Evolutionary conservation across 1,140 invertebrate species (phyloP).

Genomic region (Diprion similis): DNA sequence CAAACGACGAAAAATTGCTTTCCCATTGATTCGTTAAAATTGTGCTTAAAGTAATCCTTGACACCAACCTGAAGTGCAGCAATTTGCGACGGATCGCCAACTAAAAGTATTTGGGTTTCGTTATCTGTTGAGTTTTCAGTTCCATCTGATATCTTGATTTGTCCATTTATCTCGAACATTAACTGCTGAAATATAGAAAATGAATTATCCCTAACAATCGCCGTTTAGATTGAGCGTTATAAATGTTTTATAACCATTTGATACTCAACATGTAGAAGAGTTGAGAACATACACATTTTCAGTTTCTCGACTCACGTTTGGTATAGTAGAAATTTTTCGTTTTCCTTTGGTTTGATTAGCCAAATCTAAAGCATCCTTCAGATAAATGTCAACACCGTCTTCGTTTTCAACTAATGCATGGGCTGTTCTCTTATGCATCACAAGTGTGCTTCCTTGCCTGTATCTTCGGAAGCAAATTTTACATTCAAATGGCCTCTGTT

Average conservation of each 20-base stretch:
- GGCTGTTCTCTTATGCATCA: constrained; percentile 66
- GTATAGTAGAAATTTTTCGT: constrained; percentile 25
- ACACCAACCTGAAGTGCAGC: constrained; percentile 46
- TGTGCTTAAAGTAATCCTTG: constrained; percentile 12
- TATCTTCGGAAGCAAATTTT: constrained; percentile 67
- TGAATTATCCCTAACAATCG: not conserved
- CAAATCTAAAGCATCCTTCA: constrained; percentile 37
- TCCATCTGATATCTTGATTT: constrained; percentile 39
- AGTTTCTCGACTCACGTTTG: constrained; percentile 26
- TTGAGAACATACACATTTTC: not conserved
- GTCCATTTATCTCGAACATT: constrained; percentile 34
- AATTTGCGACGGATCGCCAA: constrained; percentile 50
- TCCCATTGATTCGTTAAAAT: constrained; percentile 8
- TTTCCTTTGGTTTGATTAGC: constrained; percentile 32
- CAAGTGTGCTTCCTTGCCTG: constrained; percentile 68
- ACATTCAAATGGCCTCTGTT: constrained; percentile 69
- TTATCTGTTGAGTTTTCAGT: constrained; percentile 40
- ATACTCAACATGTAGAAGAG: not conserved
- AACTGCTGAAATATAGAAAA: constrained; percentile 29
- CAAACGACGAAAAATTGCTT: constrained; percentile 17
- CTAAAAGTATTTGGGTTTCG: constrained; percentile 50
- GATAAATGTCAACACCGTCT: constrained; percentile 41
- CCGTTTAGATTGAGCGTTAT: too few relatives aligned
- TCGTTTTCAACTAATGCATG: constrained; percentile 47
- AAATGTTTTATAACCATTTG: not conserved